Base-by-base conservation (phyloP, 1,140 invertebrate species). In the Idris sp. region DNA sequence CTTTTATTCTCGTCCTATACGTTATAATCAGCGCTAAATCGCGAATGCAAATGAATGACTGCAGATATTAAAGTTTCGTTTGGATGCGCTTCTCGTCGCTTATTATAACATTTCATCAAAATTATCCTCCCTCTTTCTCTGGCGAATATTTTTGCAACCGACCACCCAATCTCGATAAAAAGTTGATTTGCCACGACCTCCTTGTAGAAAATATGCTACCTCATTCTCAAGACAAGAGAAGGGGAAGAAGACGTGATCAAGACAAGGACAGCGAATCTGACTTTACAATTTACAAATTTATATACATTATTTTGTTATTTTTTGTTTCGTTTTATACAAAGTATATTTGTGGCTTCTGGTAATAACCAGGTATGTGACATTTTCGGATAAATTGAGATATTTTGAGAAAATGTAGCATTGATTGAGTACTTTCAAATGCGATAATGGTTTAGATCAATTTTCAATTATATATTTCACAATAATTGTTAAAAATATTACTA, bases 161-260 rank as follows among this genome's bases (percentile, higher is more conserved):
- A 44, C 75, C 77, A 72, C 53, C 74, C 54, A 56, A 79, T 65
- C 71, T 54, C 58, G 77, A 74, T 81, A 82, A 76, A 83, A 85
- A 87, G 79, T 86, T 81, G 81, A 83, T 85, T 86, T 83, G 81
- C 82, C 79, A 82, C 81, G 82, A 84, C 79, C 81, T 84, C 78
- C 80, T 79, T 77, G 79, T 79, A 83, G 77, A 79, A 82, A 85
- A 87, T 85, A 85, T 79, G 83, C 84, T 83, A 85, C 81, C 81
- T 83, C 80, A 83, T 85, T 84, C 79, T 79, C 49, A 26, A 48
- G 14, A 38, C 48, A 44, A 69, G 68, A 69, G 72, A 62, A 26
- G 44, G 14, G 41, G 53, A 44, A 69, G 68, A 69, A 74, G 59
- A 77, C 51, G 56, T 44, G 59, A 68, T 49, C 25, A 35, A 68